phyloP scores from a whole-genome alignment of 2,888 invertebrate genomes.

The Metallyticus violacea region DNA sequence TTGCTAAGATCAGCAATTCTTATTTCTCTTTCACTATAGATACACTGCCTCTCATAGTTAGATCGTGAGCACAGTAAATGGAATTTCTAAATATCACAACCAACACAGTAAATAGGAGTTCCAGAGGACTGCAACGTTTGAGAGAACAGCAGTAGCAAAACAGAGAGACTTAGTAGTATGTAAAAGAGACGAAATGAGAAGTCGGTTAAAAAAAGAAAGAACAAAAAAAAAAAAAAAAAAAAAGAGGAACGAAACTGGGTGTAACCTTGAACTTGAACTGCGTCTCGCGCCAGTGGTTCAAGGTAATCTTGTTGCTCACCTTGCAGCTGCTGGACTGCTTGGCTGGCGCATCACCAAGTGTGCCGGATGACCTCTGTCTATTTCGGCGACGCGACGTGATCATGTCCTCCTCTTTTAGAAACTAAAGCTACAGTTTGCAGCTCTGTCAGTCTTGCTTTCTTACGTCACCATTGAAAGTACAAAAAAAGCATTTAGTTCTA shows the following conservation, averaged over 20 bases:
- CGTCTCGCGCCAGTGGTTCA: slow-evolving; percentile 16
- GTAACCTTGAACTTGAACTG: slow-evolving; percentile 16
- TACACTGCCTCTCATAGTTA: too few relatives aligned
- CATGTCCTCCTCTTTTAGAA: background rate
- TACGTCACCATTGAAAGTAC: too few relatives aligned
- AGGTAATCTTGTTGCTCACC: slow-evolving; percentile 3
- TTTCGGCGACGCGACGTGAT: background rate
- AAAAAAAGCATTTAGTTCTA: too few relatives aligned
- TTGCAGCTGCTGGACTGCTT: background rate
- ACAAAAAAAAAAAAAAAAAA: background rate
- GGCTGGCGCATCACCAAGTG: background rate
- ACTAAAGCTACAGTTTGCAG: background rate
- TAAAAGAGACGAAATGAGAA: too few relatives aligned
- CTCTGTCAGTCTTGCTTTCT: background rate
- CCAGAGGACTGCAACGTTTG: too few relatives aligned
- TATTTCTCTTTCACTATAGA: too few relatives aligned
- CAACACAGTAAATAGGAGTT: too few relatives aligned
- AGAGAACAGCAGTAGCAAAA: too few relatives aligned
- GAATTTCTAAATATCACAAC: too few relatives aligned
- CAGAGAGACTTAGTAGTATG: too few relatives aligned
- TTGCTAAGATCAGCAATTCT: too few relatives aligned
- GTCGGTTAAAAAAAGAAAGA: background rate
- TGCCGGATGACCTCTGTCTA: background rate
- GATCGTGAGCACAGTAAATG: too few relatives aligned
- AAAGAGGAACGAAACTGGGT: background rate